Evolutionary conservation across 2,113 vertebrate genomes (phyloP).

Genomic region (Laticauda laticaudata): DNA sequence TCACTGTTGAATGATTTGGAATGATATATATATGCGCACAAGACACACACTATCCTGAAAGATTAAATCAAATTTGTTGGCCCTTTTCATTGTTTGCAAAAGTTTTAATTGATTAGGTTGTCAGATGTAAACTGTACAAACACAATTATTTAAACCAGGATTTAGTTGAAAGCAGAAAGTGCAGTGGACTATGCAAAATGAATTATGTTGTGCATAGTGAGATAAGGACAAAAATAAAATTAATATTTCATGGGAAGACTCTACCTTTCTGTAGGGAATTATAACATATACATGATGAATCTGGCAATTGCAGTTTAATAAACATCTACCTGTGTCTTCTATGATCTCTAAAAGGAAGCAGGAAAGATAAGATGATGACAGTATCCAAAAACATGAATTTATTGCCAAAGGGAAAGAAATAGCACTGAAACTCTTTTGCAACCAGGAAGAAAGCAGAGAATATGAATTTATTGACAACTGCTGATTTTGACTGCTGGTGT

Average conservation of each 20-base stretch:
- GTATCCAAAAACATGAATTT: background rate
- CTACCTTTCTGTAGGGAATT: background rate
- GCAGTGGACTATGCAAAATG: background rate
- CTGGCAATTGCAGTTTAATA: background rate
- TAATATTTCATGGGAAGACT: background rate
- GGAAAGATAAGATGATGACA: background rate
- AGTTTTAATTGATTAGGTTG: background rate
- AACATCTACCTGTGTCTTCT: background rate
- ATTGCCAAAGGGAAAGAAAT: background rate
- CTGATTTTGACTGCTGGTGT: background rate
- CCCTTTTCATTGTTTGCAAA: background rate
- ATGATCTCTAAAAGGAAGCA: background rate
- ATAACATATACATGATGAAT: background rate
- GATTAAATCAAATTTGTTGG: background rate
- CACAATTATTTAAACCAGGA: background rate
- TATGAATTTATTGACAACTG: background rate
- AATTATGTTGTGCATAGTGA: background rate
- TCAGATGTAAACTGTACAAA: background rate
- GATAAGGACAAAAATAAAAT: background rate
- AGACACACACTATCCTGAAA: background rate
- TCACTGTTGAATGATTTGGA: no score
- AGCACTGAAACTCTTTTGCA: background rate
- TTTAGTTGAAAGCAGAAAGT: background rate
- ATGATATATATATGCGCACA: no score
- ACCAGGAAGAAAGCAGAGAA: background rate